These are phyloP conservation scores for Meteorus cinctellus DNA, from an alignment of 2,888 invertebrate genomes.

Conservation along the genomic window DNA sequence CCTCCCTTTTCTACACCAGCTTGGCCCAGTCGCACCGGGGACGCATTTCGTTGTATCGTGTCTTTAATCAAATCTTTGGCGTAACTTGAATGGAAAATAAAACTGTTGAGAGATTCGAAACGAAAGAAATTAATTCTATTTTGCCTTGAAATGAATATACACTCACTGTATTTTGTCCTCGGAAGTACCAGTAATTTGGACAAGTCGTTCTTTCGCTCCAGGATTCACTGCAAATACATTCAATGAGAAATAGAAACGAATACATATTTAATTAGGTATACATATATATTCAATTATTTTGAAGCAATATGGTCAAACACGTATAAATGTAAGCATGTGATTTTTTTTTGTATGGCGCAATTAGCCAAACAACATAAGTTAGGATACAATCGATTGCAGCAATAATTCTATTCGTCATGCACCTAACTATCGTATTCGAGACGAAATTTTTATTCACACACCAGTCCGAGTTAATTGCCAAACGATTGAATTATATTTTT, in stretches of 20 bases:
- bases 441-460: background rate
- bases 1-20: constrained; percentile 75
- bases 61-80: constrained; percentile 96
- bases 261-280: background rate
- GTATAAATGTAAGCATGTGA: background rate
- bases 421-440: background rate
- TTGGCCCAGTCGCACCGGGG: constrained; percentile 85
- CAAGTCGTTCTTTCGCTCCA: constrained; percentile 94
- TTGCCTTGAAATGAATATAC: constrained; percentile 8
- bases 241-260: constrained; percentile 42
- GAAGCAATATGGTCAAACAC: background rate
- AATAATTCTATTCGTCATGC: constrained; percentile 8
- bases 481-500: background rate
- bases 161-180: constrained; percentile 94
- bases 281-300: background rate
- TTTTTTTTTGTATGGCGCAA: background rate
- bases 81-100: constrained; percentile 76
- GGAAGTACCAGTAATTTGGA: constrained; percentile 95
- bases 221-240: constrained; percentile 85
- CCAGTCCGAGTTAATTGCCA: background rate
- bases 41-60: constrained; percentile 95
- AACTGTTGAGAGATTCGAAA: background rate
- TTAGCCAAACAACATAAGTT: background rate
- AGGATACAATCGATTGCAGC: constrained; percentile 11
- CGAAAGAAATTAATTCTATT: constrained; percentile 7